A percentile compares a stretch with the other conserved stretches of the same genome.
Evolutionary conservation across 2,888 invertebrate genomes (phyloP).

Genomic region (Scaptomyza polygonia): DNA sequence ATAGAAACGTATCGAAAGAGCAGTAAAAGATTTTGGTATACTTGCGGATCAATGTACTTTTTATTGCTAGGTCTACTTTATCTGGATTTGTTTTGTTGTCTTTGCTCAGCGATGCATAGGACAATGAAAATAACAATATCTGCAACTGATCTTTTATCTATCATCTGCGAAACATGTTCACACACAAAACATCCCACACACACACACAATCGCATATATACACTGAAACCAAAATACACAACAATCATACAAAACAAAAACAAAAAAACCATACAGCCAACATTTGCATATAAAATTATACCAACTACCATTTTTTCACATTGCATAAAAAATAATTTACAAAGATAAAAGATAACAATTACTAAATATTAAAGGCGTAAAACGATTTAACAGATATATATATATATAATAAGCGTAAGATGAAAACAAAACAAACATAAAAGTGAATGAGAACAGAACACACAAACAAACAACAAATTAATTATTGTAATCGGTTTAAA

Average conservation of each 20-base stretch:
- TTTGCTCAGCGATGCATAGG: too few relatives aligned
- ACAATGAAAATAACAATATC: neutral
- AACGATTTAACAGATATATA: conserved; percentile 78
- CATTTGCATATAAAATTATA: conserved; percentile 60
- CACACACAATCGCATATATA: conserved; percentile 30
- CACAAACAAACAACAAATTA: conserved; percentile 63
- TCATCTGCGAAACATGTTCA: neutral
- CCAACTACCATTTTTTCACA: conserved; percentile 79
- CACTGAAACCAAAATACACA: conserved; percentile 23
- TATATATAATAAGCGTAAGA: conserved; percentile 58
- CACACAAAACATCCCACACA: conserved; percentile 26
- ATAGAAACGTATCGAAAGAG: conserved; percentile 27
- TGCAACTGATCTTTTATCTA: conserved; percentile 4
- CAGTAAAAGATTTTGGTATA: too few relatives aligned
- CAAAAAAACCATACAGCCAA: conserved; percentile 55
- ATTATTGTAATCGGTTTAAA: conserved; percentile 84
- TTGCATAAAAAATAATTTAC: conserved; percentile 78
- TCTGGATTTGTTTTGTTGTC: too few relatives aligned
- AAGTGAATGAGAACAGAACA: conserved; percentile 59
- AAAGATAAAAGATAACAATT: conserved; percentile 79
- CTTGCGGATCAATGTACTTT: too few relatives aligned
- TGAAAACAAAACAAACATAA: conserved; percentile 56
- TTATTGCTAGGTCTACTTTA: too few relatives aligned
- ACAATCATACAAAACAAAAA: conserved; percentile 22
- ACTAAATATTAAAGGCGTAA: conserved; percentile 80